Base-by-base conservation (phyloP, 2,888 invertebrate genomes). In the Melinaea menophilus region DNA sequence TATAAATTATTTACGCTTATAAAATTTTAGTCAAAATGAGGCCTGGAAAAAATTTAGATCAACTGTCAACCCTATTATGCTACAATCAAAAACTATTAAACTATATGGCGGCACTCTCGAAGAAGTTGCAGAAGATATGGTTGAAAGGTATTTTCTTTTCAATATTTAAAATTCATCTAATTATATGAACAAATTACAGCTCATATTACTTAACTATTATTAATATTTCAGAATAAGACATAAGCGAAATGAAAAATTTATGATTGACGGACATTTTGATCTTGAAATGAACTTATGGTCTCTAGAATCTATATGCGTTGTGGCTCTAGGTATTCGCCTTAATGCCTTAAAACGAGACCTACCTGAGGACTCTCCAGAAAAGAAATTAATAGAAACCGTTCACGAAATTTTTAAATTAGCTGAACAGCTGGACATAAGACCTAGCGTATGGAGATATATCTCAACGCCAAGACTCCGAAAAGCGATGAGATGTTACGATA, bases 11-110 rank as follows among this genome's bases (percentile, higher is more conserved):
- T 41, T 41, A 41, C 7, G 3, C 11, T 3, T 41, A 9, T 41
- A 9, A 22, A 31, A 31, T 51, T 51, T 31, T 51, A 96, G 96
- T 4, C 94, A 96, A 73, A 96, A 95, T 0, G 94, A 95, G 69
- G 92, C 92, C 61, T 96, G 96, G 96, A 94, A 94, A 79, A 87
- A 92, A 66, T 93, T 96, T 68, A 91, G 96, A 56, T 93, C 93
- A 5, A 94, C 94, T 70, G 95, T 95, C 0, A 95, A 96, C 76
- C 94, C 95, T 69, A 93, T 95, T 12, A 92, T 96, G 92, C 85
- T 96, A 73, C 93, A 95, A 75, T 94, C 95, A 0, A 92, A 93
- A 72, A 93, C 93, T 0, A 94, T 95, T 0, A 92, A 92, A 73
- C 91, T 94, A 71, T 96, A 95, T 75, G 84, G 93, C 2, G 83